Conservation (phyloP, 2,113 vertebrate species). For the Upupa epops region DNA sequence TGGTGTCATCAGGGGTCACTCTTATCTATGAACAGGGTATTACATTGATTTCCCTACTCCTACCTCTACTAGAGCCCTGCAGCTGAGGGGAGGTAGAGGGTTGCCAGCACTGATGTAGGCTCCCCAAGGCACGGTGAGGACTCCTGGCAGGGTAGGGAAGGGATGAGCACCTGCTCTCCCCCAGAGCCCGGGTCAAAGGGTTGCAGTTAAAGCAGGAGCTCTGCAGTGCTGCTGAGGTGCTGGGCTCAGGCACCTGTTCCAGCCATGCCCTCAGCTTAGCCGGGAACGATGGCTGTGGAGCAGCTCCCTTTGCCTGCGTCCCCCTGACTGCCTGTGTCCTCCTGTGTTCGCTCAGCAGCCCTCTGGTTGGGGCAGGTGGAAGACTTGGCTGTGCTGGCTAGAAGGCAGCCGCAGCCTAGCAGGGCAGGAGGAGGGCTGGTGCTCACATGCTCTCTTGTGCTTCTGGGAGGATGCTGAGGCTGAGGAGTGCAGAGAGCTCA, state of each 20-base stretch:
- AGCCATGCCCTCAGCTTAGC: background rate
- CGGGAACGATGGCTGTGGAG: background rate
- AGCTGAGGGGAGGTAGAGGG: background rate
- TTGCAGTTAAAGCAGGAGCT: background rate
- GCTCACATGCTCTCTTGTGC: background rate
- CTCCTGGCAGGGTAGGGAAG: background rate
- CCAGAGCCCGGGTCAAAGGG: rapidly evolving
- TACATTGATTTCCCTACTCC: background rate
- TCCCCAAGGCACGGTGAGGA: background rate
- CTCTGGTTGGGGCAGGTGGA: background rate
- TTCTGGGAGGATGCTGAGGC: background rate
- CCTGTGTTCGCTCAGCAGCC: background rate
- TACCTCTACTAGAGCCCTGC: background rate
- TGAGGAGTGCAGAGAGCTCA: background rate
- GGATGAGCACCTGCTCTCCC: background rate
- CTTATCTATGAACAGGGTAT: background rate
- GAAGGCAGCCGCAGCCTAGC: background rate
- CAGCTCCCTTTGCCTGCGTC: background rate
- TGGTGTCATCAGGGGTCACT: background rate
- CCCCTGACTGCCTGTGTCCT: background rate
- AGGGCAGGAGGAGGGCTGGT: background rate
- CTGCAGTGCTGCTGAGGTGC: background rate
- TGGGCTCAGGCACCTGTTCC: rapidly evolving
- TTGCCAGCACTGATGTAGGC: background rate
- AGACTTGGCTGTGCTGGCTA: background rate